Base-by-base conservation (phyloP, 2,888 invertebrate species). In the Agriopis aurantiaria region DNA sequence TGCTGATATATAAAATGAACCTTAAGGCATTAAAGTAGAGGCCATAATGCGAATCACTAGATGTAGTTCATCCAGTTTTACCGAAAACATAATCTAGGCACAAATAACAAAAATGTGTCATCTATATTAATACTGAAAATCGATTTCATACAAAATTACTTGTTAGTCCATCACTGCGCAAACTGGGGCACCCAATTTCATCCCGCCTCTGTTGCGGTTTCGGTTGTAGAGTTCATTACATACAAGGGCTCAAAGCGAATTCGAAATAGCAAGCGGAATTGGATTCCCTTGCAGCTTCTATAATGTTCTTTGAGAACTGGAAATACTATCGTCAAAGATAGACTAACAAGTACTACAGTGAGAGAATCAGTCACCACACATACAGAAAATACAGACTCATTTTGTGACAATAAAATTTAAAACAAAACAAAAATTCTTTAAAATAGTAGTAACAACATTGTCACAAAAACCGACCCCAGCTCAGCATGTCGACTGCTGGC, bases 101-200 rank as follows among this genome's bases (percentile, higher is more conserved):
- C 17, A 23, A 23, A 23, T 23, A 23, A 23, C 17, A 23, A 23
- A 23, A 23, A 23, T 62, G 53, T 41, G 33, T 23, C 45, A 46
- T 17, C 17, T 23, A 23, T 23, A 23, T 23, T 23, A 23, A 23
- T 12, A 33, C 17, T 52, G 17, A 51, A 17, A 11, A 11, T 48
- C 48, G 48, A 12, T 33, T 12, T 12, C 43, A 43, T 9, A 9
- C 9, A 33, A 52, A 40, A 40, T 56, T 56, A 64, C 40, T 64
- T 68, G 23, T 64, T 17, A 63, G 53, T 51, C 46, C 17, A 55
- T 51, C 45, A 41, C n/a, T 55, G 59, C 14, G 46, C 12, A 52
- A 68, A 68, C 63, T 68, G 48, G 69, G 69, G 52, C 69, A 69
- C 51, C 65, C 62, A 53, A 66, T 69, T 58, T 3, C 49, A 55